Conservation (phyloP, 2,113 vertebrate species). For the Mastomys coucha region DNA sequence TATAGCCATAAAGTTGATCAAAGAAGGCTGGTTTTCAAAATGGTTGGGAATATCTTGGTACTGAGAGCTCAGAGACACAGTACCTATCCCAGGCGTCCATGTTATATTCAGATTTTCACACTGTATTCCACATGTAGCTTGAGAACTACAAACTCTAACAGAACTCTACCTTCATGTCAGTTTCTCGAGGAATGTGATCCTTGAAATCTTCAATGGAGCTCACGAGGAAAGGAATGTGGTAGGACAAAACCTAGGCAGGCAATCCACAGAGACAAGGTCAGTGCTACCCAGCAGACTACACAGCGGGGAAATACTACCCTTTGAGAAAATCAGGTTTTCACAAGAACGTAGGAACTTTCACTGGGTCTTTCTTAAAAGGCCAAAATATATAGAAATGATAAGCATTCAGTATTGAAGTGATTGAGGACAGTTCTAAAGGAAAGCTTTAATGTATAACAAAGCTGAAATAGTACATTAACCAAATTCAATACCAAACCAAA, state of each 20-base stretch:
- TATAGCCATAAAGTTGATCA: background rate
- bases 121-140: conserved; percentile 25
- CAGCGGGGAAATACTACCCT: conserved; percentile 25
- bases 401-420: background rate
- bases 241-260: conserved; percentile 94
- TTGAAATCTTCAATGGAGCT: conserved; percentile 99
- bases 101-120: conserved; percentile 18
- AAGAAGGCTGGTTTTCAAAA: conserved; percentile 57
- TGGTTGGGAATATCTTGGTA: background rate
- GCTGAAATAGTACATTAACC: background rate
- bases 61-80: background rate
- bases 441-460: conserved; percentile 50
- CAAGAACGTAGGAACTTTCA: background rate
- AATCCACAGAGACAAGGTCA: conserved; percentile 58
- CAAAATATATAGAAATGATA: conserved; percentile 33
- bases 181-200: conserved; percentile 99
- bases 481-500: conserved; percentile 17
- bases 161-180: conserved; percentile 96
- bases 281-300: background rate
- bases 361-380: conserved; percentile 49
- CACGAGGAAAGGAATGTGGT: conserved; percentile 99
- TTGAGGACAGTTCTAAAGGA: conserved; percentile 6
- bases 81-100: background rate
- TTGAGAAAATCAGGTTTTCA: conserved; percentile 26
- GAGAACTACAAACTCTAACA: conserved; percentile 32